Evolutionary conservation across 1,140 invertebrate genomes (phyloP), one percentile per base, ranked within the genome.

Genomic region (Oreohelix idahoensis): DNA sequence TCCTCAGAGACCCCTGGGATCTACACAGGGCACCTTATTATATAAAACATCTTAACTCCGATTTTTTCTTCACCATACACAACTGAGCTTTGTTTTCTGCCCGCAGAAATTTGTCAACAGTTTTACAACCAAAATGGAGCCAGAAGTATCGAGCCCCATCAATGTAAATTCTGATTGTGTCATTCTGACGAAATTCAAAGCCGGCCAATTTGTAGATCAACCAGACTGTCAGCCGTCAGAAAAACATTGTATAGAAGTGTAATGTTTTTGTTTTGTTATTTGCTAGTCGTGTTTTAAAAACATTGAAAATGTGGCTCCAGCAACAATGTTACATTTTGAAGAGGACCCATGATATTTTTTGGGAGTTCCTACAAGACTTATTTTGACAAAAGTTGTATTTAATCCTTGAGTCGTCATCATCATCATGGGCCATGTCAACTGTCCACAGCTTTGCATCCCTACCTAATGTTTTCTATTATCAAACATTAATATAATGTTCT

Each of bases 21-120:
- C n/a, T n/a, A n/a, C n/a, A n/a, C n/a, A n/a, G n/a, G n/a, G n/a
- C n/a, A n/a, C n/a, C n/a, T n/a, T n/a, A n/a, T n/a, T n/a, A n/a
- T n/a, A n/a, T n/a, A n/a, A n/a, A n/a, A n/a, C n/a, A n/a, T n/a
- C n/a, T n/a, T n/a, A n/a, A n/a, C n/a, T n/a, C n/a, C n/a, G n/a
- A n/a, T n/a, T n/a, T n/a, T n/a, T n/a, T n/a, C n/a, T n/a, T n/a
- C n/a, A n/a, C n/a, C n/a, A n/a, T n/a, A n/a, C n/a, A n/a, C n/a
- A n/a, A n/a, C n/a, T n/a, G n/a, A n/a, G n/a, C n/a, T n/a, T n/a
- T n/a, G n/a, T n/a, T n/a, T n/a, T n/a, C 26, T 58, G 10, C 20
- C 53, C 63, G 35, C 70, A 82, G 80, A 82, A 82, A 82, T 73
- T 82, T 51, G 38, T 58, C 13, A 73, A 82, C 80, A 82, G 80